phyloP scores from a whole-genome alignment of 2,797 vertebrate genomes.

The Galaxias olidus region DNA sequence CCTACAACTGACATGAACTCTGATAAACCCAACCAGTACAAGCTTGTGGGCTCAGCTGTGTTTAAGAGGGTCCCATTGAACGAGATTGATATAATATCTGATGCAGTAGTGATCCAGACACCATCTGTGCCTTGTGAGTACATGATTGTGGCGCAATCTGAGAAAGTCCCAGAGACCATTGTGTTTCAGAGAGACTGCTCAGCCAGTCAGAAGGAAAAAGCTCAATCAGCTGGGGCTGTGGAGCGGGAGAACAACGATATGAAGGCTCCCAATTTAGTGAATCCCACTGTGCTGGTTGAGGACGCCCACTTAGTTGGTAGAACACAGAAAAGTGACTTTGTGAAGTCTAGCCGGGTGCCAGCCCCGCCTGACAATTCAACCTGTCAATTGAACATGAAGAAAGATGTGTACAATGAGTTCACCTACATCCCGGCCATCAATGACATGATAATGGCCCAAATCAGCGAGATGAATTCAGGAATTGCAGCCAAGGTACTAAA shows the following conservation, averaged over 20 bases:
- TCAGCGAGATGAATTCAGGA: background rate
- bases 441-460: background rate
- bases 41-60: background rate
- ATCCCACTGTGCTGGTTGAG: background rate
- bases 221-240: background rate
- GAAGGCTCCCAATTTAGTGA: background rate
- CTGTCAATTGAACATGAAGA: background rate
- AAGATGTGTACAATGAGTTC: background rate
- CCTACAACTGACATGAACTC: background rate
- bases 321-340: background rate
- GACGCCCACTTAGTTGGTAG: background rate
- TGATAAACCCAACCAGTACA: background rate
- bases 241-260: too few relatives aligned
- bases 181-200: background rate
- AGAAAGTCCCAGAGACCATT: constrained; percentile 5
- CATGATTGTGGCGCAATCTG: constrained; percentile 6
- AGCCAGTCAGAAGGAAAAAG: background rate
- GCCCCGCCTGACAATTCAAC: background rate
- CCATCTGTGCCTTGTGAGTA: constrained; percentile 15
- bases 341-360: background rate
- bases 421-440: background rate
- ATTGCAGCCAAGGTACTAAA: background rate
- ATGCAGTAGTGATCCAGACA: constrained; percentile 7
- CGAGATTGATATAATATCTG: background rate
- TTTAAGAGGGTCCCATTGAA: constrained; percentile 3